phyloP scores from a whole-genome alignment of 2,113 vertebrate genomes.

The Chloropsis cyanopogon region DNA sequence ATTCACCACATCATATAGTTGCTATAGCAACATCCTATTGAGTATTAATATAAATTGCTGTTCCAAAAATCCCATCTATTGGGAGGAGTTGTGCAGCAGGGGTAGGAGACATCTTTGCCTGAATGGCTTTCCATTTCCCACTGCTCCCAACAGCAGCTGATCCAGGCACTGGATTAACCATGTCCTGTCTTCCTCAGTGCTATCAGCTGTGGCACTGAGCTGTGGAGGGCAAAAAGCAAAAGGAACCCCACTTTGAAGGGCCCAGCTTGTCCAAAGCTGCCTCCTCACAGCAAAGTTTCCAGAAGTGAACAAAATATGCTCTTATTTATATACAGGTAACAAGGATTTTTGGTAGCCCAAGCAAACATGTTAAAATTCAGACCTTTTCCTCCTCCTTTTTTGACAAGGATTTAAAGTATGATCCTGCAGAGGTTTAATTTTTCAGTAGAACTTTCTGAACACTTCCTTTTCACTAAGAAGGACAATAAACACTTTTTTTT shows the following conservation, averaged over 20 bases:
- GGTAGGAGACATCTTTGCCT: neutral
- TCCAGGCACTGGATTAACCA: neutral
- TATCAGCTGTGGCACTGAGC: neutral
- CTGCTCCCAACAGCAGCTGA: neutral
- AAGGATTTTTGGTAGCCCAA: neutral
- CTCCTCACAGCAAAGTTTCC: neutral
- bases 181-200: neutral
- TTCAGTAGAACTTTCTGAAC: neutral
- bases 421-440: neutral
- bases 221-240: neutral
- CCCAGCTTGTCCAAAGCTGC: neutral
- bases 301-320: neutral
- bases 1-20: slow-evolving; percentile 18
- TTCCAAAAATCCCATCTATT: slow-evolving; percentile 3
- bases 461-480: neutral
- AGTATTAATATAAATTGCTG: slow-evolving; percentile 43
- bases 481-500: neutral
- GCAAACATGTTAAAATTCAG: neutral
- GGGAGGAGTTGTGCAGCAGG: neutral
- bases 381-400: neutral
- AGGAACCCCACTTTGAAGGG: neutral
- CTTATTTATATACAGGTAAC: neutral
- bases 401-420: neutral
- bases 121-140: neutral
- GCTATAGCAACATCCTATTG: slow-evolving; percentile 47